These are phyloP conservation scores for Emydoidea blandingii DNA, from an alignment of 2,797 vertebrate genomes.

Conservation along the genomic window DNA sequence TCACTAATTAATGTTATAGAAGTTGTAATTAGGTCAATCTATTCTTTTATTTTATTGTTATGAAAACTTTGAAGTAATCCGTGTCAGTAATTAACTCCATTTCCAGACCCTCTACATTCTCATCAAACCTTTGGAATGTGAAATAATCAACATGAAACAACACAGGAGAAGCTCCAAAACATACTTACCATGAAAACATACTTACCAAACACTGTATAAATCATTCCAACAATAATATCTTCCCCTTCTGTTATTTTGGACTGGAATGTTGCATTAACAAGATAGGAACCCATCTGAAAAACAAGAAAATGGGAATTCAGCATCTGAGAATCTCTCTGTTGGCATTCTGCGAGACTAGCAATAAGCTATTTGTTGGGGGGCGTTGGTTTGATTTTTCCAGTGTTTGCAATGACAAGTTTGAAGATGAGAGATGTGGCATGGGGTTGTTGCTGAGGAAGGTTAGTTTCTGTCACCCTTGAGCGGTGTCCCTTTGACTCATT, in stretches of 20 bases:
- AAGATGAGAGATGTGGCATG: not conserved
- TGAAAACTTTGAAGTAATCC: not conserved
- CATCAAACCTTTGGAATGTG: not conserved
- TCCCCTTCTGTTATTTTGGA: conserved; percentile 61
- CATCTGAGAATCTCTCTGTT: not conserved
- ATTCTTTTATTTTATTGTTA: not conserved
- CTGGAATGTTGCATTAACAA: conserved; percentile 18
- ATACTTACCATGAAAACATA: not conserved
- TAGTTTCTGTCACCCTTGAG: not conserved
- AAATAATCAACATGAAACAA: not conserved
- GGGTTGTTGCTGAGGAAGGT: not conserved
- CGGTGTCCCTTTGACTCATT: not conserved
- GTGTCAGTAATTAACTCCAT: not conserved
- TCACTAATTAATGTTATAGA: not conserved
- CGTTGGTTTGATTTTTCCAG: not conserved
- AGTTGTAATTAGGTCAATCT: not conserved
- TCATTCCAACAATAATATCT: conserved; percentile 51
- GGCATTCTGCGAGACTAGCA: not conserved
- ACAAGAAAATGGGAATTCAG: not conserved
- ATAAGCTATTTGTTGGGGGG: not conserved
- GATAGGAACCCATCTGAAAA: conserved; percentile 45
- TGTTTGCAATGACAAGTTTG: not conserved
- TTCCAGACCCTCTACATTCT: not conserved
- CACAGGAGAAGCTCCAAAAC: not conserved
- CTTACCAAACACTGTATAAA: conserved; percentile 59